Evolutionary conservation across 2,113 vertebrate species (phyloP).

Genomic region (Paralichthys olivaceus): DNA sequence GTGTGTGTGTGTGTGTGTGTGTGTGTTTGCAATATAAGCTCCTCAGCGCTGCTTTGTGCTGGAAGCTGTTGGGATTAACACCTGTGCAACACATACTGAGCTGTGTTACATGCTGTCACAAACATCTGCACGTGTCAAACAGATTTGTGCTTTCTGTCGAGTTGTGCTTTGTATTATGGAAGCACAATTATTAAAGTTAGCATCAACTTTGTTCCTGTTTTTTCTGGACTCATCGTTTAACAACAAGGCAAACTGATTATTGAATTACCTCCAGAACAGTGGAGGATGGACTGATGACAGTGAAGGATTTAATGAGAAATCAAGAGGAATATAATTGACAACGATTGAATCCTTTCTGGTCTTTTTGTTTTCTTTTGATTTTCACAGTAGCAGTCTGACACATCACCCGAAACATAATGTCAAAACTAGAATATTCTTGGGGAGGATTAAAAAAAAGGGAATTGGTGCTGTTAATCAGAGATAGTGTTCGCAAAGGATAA

Average conservation of each 20-base stretch:
- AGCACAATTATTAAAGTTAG: not conserved
- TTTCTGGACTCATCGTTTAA: not conserved
- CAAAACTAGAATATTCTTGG: conserved; percentile 48
- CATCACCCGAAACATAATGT: conserved; percentile 38
- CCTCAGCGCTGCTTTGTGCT: conserved; percentile 39
- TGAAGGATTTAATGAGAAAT: conserved; percentile 12
- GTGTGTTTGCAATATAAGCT: conserved; percentile 58
- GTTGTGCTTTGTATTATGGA: conserved; percentile 16
- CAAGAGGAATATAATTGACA: conserved; percentile 10
- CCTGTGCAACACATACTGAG: conserved; percentile 62
- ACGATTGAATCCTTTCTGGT: conserved; percentile 6
- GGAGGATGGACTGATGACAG: conserved; percentile 14
- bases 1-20: conserved; percentile 31
- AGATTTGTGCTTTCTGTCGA: conserved; percentile 33
- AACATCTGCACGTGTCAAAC: conserved; percentile 42
- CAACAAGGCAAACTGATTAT: conserved; percentile 5
- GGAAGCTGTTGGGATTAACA: conserved; percentile 74
- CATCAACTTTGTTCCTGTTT: not conserved
- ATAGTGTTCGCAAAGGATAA: conserved; percentile 68
- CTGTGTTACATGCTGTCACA: conserved; percentile 45
- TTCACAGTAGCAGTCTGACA: not conserved
- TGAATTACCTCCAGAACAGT: not conserved
- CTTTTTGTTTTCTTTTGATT: conserved; percentile 31
- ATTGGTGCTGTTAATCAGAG: conserved; percentile 59
- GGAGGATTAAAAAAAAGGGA: conserved; percentile 41